Percentiles rank a stretch among this genome's conserved stretches.
phyloP scores from a whole-genome alignment of 2,888 invertebrate genomes.

The Cryptocheilus praepositus region DNA sequence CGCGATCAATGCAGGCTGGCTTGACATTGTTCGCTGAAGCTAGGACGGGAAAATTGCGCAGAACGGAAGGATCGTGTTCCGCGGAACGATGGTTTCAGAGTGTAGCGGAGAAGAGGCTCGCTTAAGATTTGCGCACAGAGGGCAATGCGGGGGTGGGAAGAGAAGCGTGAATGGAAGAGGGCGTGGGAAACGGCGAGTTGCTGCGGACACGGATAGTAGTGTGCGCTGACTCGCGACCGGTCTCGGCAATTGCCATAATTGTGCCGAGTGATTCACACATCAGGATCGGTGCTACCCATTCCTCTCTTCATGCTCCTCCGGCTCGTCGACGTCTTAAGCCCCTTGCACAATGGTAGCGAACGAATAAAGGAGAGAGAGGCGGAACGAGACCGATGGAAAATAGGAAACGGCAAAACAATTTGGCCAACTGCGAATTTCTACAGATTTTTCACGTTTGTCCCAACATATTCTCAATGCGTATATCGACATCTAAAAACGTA shows the following conservation, averaged over 20 bases:
- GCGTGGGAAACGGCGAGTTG: conserved; percentile 72
- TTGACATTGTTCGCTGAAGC: no score
- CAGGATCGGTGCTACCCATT: conserved; percentile 60
- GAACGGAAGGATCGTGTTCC: no score
- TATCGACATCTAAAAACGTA: no score
- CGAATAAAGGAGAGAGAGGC: no score
- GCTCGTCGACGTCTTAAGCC: conserved; percentile 24
- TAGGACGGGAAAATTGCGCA: no score
- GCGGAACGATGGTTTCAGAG: no score
- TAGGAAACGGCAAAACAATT: no score
- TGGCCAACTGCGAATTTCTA: no score
- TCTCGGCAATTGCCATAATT: conserved; percentile 73
- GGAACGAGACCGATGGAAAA: no score
- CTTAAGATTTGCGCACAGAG: conserved; percentile 11
- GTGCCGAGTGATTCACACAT: conserved; percentile 75
- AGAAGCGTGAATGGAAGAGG: conserved; percentile 72
- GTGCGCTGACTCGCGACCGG: conserved; percentile 64
- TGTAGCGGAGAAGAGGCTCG: not conserved
- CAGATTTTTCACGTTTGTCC: not conserved
- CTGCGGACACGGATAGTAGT: conserved; percentile 62
- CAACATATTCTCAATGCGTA: no score
- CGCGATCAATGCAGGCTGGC: no score
- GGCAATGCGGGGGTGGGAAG: conserved; percentile 28
- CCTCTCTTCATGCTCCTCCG: conserved; percentile 22
- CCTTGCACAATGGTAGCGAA: conserved; percentile 34